Percentiles rank a stretch among this genome's conserved stretches.
phyloP scores from a whole-genome alignment of 1,140 invertebrate genomes.

The Drosophila virilis region DNA sequence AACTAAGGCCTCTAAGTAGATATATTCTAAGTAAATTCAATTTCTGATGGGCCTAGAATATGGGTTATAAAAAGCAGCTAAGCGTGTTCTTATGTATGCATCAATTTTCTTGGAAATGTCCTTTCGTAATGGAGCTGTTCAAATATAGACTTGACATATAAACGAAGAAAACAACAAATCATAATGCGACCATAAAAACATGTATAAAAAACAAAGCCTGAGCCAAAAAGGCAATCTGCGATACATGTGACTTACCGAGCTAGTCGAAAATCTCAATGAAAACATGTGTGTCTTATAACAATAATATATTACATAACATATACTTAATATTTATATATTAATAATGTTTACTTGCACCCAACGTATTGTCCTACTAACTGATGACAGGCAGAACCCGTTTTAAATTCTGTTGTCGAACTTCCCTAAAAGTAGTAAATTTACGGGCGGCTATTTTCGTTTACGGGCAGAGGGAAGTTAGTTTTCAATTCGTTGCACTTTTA shows the following conservation, averaged over 20 bases:
- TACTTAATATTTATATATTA: too few species aligned
- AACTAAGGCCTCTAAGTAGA: neutral
- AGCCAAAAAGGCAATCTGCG: too few species aligned
- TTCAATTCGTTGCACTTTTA: slow-evolving; percentile 6
- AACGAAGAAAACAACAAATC: neutral
- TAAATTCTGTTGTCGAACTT: neutral
- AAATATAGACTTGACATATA: neutral
- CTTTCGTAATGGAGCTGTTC: neutral
- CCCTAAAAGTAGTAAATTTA: neutral
- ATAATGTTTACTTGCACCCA: too few species aligned
- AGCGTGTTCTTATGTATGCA: neutral
- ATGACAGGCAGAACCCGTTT: too few species aligned
- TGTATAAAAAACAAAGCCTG: neutral
- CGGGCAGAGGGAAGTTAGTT: neutral
- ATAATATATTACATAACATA: too few species aligned
- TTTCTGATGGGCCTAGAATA: neutral
- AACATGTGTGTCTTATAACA: too few species aligned
- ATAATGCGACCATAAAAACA: neutral
- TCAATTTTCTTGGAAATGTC: neutral
- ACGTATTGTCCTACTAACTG: too few species aligned
- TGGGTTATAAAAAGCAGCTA: neutral
- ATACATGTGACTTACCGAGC: too few species aligned
- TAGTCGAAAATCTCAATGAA: too few species aligned
- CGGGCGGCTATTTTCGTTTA: neutral
- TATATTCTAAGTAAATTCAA: neutral